These are phyloP conservation scores for Cichlasoma orientale DNA, from an alignment of 2,797 vertebrate genomes.

Conservation along the genomic window DNA sequence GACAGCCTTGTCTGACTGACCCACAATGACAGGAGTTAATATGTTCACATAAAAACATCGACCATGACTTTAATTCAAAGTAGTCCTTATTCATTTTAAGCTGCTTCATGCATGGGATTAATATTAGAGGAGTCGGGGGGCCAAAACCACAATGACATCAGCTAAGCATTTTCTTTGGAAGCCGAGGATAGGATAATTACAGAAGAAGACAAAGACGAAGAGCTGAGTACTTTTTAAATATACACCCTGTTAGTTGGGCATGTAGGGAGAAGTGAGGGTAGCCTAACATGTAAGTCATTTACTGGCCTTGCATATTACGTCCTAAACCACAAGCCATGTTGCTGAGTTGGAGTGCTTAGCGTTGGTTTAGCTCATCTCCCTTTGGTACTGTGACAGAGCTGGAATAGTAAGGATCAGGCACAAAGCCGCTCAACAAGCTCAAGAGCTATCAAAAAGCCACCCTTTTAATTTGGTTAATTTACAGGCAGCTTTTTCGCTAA, in stretches of 20 bases:
- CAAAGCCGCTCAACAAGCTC: conserved; percentile 76
- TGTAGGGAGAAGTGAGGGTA: conserved; percentile 65
- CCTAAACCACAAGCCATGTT: conserved; percentile 68
- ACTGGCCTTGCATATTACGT: conserved; percentile 62
- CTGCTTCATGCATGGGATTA: conserved; percentile 70
- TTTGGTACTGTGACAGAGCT: conserved; percentile 73
- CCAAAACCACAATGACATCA: conserved; percentile 82
- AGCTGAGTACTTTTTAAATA: conserved; percentile 82
- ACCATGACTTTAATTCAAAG: conserved; percentile 65
- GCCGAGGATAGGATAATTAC: conserved; percentile 77
- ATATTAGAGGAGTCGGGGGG: conserved; percentile 73
- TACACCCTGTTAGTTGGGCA: conserved; percentile 68
- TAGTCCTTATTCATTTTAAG: conserved; percentile 66
- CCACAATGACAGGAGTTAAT: conserved; percentile 63
- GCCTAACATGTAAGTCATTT: conserved; percentile 69
- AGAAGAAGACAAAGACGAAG: conserved; percentile 78
- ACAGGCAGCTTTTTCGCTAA: conserved; percentile 76
- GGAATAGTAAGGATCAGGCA: conserved; percentile 70
- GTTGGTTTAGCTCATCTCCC: conserved; percentile 61
- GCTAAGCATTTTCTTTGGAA: conserved; percentile 74
- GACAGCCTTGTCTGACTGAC: conserved; percentile 49
- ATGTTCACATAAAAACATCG: conserved; percentile 61
- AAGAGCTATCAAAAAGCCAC: conserved; percentile 72
- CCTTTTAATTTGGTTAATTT: conserved; percentile 81
- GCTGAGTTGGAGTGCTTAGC: conserved; percentile 65